phyloP scores from a whole-genome alignment of 2,113 vertebrate species.

The Todiramphus saurophagus region DNA sequence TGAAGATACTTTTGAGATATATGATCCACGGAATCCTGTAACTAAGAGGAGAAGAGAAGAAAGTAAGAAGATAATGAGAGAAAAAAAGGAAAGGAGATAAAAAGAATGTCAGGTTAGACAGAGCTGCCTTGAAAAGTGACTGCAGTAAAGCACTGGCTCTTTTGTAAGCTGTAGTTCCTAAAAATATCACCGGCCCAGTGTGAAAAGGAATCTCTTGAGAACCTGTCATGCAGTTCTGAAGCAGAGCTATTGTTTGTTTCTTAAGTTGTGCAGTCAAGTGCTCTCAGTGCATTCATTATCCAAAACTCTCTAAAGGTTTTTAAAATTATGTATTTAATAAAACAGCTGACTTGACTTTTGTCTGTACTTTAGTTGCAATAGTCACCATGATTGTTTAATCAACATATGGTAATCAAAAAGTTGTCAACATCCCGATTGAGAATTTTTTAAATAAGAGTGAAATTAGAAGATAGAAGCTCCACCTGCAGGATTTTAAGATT shows the following conservation, averaged over 20 bases:
- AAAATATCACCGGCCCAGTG: conserved; percentile 39
- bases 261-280: conserved; percentile 52
- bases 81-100: conserved; percentile 91
- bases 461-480: not conserved
- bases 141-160: conserved; percentile 14
- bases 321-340: conserved; percentile 61
- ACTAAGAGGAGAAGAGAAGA: conserved; percentile 94
- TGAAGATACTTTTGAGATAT: conserved; percentile 97
- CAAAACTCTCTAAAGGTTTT: conserved; percentile 16
- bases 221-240: conserved; percentile 62
- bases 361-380: not conserved
- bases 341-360: conserved; percentile 21
- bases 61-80: conserved; percentile 96
- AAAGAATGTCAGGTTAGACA: conserved; percentile 24
- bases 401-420: not conserved
- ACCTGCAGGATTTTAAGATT: not conserved
- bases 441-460: not conserved
- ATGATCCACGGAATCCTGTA: conserved; percentile 96
- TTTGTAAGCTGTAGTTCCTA: conserved; percentile 22
- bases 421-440: not conserved
- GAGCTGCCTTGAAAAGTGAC: conserved; percentile 48
- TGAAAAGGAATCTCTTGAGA: conserved; percentile 67
- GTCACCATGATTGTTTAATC: not conserved
- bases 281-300: conserved; percentile 23
- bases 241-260: conserved; percentile 57